Conservation (phyloP, 2,113 vertebrate species). For the Nothocercus julius region DNA sequence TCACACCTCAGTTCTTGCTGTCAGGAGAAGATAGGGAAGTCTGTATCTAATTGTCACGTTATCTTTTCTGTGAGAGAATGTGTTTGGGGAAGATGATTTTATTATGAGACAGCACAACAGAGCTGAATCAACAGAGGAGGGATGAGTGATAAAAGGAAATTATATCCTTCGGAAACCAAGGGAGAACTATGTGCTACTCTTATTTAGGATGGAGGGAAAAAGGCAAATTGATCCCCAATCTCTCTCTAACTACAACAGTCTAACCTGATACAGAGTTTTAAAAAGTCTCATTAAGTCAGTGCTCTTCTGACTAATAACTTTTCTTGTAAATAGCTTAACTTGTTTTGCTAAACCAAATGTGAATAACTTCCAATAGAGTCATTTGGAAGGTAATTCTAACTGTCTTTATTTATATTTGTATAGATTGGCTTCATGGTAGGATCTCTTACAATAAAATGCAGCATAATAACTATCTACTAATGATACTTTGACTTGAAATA, state of each 20-base stretch:
- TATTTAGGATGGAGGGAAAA: conserved; percentile 18
- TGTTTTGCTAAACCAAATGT: conserved; percentile 55
- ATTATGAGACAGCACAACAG: background rate
- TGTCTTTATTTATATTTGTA: conserved; percentile 67
- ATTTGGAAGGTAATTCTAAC: conserved; percentile 20
- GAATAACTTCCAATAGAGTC: conserved; percentile 50
- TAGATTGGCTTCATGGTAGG: conserved; percentile 56
- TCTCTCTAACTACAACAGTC: background rate
- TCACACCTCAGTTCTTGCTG: background rate
- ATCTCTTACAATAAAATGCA: conserved; percentile 61
- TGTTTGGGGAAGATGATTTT: background rate
- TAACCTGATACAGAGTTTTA: conserved; percentile 30
- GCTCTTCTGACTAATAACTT: conserved; percentile 30
- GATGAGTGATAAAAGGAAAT: background rate
- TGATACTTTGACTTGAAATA: conserved; percentile 71
- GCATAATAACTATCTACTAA: conserved; percentile 62
- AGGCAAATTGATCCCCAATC: background rate
- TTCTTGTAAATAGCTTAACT: conserved; percentile 48
- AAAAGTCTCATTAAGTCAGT: conserved; percentile 45
- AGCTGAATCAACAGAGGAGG: background rate
- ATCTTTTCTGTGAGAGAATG: background rate
- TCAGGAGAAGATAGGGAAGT: background rate
- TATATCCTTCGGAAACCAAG: background rate
- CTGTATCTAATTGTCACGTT: background rate
- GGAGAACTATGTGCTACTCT: background rate